Conservation (phyloP, 2,113 vertebrate genomes). For the Ageneiosus marmoratus region DNA sequence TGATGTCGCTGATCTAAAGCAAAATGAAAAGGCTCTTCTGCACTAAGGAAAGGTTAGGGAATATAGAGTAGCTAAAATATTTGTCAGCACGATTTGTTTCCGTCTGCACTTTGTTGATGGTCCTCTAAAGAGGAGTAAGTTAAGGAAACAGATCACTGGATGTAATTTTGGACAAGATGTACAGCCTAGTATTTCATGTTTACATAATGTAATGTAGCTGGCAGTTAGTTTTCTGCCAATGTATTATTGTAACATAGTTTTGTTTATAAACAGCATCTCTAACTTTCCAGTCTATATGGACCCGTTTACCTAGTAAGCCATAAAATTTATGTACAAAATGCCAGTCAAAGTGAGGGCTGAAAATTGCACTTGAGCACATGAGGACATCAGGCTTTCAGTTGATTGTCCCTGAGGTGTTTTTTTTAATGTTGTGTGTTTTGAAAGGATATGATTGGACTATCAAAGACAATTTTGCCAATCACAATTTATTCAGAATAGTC, state of each 20-base stretch:
- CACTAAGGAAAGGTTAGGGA: slow-evolving; percentile 52
- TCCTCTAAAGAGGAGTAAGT: slow-evolving; percentile 63
- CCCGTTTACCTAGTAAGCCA: slow-evolving; percentile 83
- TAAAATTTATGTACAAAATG: slow-evolving; percentile 75
- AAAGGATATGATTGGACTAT: slow-evolving; percentile 52
- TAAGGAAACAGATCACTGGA: slow-evolving; percentile 80
- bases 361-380: slow-evolving; percentile 76
- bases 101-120: slow-evolving; percentile 78
- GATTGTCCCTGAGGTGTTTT: slow-evolving; percentile 41
- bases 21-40: slow-evolving; percentile 45
- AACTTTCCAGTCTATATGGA: slow-evolving; percentile 79
- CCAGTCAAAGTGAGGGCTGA: slow-evolving; percentile 72
- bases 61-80: slow-evolving; percentile 62
- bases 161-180: slow-evolving; percentile 85
- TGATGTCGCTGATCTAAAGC: slow-evolving; percentile 5
- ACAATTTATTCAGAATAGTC: slow-evolving; percentile 47
- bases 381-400: slow-evolving; percentile 56
- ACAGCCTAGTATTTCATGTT: slow-evolving; percentile 90
- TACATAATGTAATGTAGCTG: slow-evolving; percentile 89
- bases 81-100: slow-evolving; percentile 69
- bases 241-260: slow-evolving; percentile 73
- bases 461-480: slow-evolving; percentile 65
- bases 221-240: slow-evolving; percentile 80
- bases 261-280: slow-evolving; percentile 74
- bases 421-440: slow-evolving; percentile 26